phyloP scores from a whole-genome alignment of 2,888 invertebrate species.

The Lepidochrysops patricia region DNA sequence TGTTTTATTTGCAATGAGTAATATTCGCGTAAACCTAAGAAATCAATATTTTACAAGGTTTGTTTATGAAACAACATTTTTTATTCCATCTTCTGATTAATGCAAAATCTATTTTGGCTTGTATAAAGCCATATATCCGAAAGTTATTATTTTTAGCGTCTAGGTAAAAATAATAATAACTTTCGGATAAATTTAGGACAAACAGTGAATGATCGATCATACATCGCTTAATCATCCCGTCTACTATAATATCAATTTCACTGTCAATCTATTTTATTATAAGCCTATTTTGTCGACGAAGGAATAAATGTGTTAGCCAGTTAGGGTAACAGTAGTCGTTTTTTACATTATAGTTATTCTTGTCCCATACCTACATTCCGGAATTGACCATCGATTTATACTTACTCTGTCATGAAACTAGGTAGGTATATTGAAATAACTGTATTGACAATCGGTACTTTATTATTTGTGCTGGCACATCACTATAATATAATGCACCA shows the following conservation, averaged over 20 bases:
- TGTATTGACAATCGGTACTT: neutral
- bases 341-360: no score
- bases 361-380: neutral
- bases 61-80: no score
- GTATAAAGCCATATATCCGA: no score
- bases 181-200: neutral
- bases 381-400: neutral
- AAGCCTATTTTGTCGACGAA: neutral
- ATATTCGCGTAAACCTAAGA: no score
- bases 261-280: neutral
- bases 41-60: no score
- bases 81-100: no score
- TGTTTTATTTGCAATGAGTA: no score
- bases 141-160: no score
- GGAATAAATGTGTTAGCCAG: neutral
- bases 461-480: neutral
- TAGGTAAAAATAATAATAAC: no score
- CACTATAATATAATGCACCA: neutral
- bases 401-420: neutral
- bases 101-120: no score
- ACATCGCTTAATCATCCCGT: neutral
- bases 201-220: neutral
- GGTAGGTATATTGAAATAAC: neutral
- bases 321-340: neutral
- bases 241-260: neutral